These are phyloP conservation scores for Acronicta alni DNA, from an alignment of 2,888 invertebrate genomes.

Conservation along the genomic window DNA sequence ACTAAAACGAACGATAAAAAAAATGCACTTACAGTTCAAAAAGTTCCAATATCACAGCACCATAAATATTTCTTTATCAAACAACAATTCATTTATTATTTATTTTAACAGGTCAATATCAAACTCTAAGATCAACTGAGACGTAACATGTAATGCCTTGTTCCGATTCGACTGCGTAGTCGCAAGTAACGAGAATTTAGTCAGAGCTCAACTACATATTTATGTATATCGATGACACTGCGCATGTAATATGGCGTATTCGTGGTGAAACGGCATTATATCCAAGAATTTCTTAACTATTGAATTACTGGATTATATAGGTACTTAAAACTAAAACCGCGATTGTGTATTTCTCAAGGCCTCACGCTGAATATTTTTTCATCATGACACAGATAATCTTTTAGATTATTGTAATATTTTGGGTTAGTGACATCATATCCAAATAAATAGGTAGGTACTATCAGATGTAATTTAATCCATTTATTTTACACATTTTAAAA, in stretches of 20 bases:
- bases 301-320: neutral
- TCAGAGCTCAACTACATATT: neutral
- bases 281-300: neutral
- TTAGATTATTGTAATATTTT: too few species aligned
- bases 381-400: too few species aligned
- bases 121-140: neutral
- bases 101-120: neutral
- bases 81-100: neutral
- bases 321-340: too few species aligned
- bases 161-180: neutral
- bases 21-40: neutral
- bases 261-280: neutral
- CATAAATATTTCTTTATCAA: neutral
- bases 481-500: too few species aligned
- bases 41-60: neutral
- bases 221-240: neutral
- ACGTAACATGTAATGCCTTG: neutral
- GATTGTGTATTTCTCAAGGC: too few species aligned
- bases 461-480: too few species aligned
- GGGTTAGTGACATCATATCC: too few species aligned
- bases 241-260: neutral
- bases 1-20: too few species aligned
- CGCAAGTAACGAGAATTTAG: neutral
- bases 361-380: too few species aligned
- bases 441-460: too few species aligned